These are phyloP conservation scores for Cebidichthys violaceus DNA, from an alignment of 2,113 vertebrate genomes.

Conservation along the genomic window DNA sequence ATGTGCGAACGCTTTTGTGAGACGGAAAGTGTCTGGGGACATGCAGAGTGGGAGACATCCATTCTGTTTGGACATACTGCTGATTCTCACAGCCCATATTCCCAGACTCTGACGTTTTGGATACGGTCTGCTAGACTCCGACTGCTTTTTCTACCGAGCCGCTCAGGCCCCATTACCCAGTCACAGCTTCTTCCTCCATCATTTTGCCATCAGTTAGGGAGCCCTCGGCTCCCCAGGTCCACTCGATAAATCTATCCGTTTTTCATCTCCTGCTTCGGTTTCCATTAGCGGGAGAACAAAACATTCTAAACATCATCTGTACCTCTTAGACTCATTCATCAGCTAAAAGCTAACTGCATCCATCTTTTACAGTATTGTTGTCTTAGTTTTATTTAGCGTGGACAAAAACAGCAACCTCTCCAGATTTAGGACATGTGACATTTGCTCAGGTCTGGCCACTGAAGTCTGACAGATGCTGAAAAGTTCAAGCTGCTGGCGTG, in stretches of 20 bases:
- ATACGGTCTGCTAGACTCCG: slow-evolving; percentile 52
- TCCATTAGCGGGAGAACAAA: slow-evolving; percentile 41
- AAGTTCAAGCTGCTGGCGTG: slow-evolving; percentile 21
- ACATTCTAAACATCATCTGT: slow-evolving; percentile 45
- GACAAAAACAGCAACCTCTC: slow-evolving; percentile 1
- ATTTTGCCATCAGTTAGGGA: slow-evolving; percentile 60
- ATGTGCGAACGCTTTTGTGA: slow-evolving; percentile 63
- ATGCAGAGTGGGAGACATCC: slow-evolving; percentile 81
- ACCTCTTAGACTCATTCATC: slow-evolving; percentile 40
- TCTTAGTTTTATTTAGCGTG: slow-evolving; percentile 14
- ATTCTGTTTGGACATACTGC: slow-evolving; percentile 85
- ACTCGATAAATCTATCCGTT: slow-evolving; percentile 45
- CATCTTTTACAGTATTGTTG: slow-evolving; percentile 20
- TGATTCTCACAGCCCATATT: slow-evolving; percentile 71
- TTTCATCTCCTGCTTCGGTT: slow-evolving; percentile 42
- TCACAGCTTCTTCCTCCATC: slow-evolving; percentile 60
- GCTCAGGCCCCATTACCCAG: slow-evolving; percentile 72
- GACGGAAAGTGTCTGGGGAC: slow-evolving; percentile 75
- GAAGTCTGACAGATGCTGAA: slow-evolving; percentile 37
- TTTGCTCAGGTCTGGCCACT: not conserved
- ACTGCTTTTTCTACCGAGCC: slow-evolving; percentile 34
- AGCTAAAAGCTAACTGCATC: slow-evolving; percentile 17
- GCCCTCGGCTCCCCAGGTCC: slow-evolving; percentile 50
- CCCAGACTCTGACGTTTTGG: slow-evolving; percentile 60
- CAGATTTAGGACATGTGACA: not conserved